Evolutionary conservation across 2,113 vertebrate species (phyloP), one percentile per base, ranked within the genome.

Genomic region (Alligator sinensis): DNA sequence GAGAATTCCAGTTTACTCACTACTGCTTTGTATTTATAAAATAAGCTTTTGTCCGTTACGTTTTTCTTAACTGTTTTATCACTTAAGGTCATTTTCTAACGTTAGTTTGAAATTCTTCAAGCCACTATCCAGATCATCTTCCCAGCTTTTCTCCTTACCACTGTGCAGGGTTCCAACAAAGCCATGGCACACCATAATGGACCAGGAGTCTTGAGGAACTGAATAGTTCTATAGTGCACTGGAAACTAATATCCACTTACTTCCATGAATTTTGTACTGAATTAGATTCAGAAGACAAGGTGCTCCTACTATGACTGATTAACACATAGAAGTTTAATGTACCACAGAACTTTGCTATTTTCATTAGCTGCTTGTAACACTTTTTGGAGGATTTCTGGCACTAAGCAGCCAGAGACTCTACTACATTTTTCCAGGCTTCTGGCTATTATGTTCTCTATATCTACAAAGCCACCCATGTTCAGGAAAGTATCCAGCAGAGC

Each of bases 391-490:
- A 77, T 4, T 24, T 80, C 4, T 25, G 60, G 3, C 9, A 66
- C 21, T 82, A 15, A 2, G 1, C 9, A 5, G 2, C 3, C 9
- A 83, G 10, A 14, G 3, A 62, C 8, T 4, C 70, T 2, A 0
- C 1, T 12, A 22, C n/a, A 82, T 66, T 18, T 1, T 1, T 17
- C 84, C 77, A 87, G 88, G 18, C 3, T 8, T 1, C 0, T 0
- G 4, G 30, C 10, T 3, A 5, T 5, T 47, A 15, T 16, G 47
- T 34, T 80, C 62, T 57, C 5, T 34, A 88, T 34, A 55, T 17
- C 8, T 27, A 47, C 24, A 84, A 82, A 22, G 47, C 47, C 30
- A 95, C 5, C 3, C 21, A 47, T 1, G 3, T 9, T 2, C 18
- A 24, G 9, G 3, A 70, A 16, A 83, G 57, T 16, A 5, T 14